Conservation (phyloP, 1,140 invertebrate species). For the Drosophila parabipectinata region DNA sequence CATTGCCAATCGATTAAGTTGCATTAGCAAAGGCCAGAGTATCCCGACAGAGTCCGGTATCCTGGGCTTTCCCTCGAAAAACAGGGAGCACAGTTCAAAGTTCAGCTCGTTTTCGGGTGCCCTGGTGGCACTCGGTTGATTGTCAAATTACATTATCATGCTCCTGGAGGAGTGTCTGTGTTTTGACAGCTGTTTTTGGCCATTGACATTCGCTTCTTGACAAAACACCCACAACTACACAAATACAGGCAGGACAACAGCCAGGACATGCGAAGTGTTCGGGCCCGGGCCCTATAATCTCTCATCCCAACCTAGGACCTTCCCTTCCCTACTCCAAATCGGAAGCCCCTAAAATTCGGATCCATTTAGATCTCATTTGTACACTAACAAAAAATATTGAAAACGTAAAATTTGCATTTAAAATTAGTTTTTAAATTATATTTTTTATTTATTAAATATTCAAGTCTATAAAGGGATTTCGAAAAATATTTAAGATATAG, state of each 20-base stretch:
- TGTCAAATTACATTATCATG: constrained; percentile 80
- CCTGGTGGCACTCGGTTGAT: constrained; percentile 59
- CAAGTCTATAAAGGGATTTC: too few species aligned
- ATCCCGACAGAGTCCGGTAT: neutral
- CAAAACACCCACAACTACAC: constrained; percentile 33
- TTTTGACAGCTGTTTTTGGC: constrained; percentile 78
- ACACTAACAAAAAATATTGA: neutral
- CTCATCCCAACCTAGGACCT: too few species aligned
- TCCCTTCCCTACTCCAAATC: neutral
- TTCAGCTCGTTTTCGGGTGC: constrained; percentile 35
- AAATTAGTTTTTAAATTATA: too few species aligned
- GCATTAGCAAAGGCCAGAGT: constrained; percentile 26
- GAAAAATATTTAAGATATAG: too few species aligned
- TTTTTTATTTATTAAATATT: too few species aligned
- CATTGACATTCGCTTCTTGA: constrained; percentile 74
- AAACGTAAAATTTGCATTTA: too few species aligned
- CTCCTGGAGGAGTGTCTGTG: constrained; percentile 59
- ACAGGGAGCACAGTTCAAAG: neutral
- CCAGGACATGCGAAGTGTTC: neutral
- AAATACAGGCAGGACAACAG: neutral
- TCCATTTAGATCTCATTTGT: neutral
- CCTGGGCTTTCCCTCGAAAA: neutral
- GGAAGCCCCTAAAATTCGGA: too few species aligned
- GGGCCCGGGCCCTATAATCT: too few species aligned
- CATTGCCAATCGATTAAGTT: constrained; percentile 75